phyloP scores from a whole-genome alignment of 2,797 vertebrate genomes.

The Tolypeutes matacus region DNA sequence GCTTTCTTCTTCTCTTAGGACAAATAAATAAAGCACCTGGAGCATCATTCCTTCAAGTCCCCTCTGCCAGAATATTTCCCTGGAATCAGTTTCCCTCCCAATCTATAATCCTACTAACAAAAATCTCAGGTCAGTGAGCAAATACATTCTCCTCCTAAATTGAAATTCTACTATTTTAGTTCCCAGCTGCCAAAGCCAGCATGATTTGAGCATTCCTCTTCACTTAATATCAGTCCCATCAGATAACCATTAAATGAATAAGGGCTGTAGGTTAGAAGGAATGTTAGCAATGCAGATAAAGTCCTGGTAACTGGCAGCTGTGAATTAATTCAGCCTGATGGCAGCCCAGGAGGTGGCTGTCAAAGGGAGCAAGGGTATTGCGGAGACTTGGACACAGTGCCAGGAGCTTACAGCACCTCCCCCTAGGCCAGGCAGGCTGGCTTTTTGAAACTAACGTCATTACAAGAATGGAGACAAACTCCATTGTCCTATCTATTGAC shows the following conservation, averaged over 20 bases:
- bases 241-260: slow-evolving; percentile 75
- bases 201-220: slow-evolving; percentile 66
- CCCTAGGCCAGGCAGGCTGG: slow-evolving; percentile 32
- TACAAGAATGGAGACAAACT: slow-evolving; percentile 53
- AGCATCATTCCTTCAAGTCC: background rate
- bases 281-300: slow-evolving; percentile 73
- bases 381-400: background rate
- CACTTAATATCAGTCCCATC: slow-evolving; percentile 53
- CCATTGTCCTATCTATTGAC: slow-evolving; percentile 56
- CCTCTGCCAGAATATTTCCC: slow-evolving; percentile 15
- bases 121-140: background rate
- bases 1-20: background rate
- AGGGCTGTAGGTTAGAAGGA: slow-evolving; percentile 63
- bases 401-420: slow-evolving; percentile 30
- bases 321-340: slow-evolving; percentile 62
- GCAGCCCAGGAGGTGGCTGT: slow-evolving; percentile 13
- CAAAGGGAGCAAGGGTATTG: slow-evolving; percentile 13
- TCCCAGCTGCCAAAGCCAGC: slow-evolving; percentile 36
- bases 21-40: background rate
- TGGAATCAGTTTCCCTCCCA: background rate
- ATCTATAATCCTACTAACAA: background rate
- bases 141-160: background rate
- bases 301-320: slow-evolving; percentile 50
- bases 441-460: slow-evolving; percentile 55
- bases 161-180: slow-evolving; percentile 46